Conservation (phyloP, 92 coral and sea anemone genomes). For the Palythoa grandiflora region DNA sequence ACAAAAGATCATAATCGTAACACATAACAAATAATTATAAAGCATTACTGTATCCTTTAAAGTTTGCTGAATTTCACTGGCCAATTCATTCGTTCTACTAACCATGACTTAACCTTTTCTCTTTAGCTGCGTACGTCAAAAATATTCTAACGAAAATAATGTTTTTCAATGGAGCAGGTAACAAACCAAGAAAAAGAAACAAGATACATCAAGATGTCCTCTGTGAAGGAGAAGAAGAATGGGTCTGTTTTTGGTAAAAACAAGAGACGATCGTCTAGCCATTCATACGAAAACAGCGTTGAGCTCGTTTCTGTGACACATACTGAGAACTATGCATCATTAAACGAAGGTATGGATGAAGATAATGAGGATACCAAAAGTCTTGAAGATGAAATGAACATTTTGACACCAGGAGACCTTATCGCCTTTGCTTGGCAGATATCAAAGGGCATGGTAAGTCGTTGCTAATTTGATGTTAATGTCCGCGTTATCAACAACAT, state of each 20-base stretch:
- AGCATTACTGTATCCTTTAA: too few species aligned
- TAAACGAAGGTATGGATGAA: background rate
- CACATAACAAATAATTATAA: too few species aligned
- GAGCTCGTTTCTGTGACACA: conserved; percentile 22
- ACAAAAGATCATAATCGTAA: too few species aligned
- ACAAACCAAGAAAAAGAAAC: conserved; percentile 3
- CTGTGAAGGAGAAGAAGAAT: background rate
- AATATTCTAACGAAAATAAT: background rate
- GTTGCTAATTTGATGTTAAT: too few species aligned
- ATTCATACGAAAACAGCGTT: conserved; percentile 23
- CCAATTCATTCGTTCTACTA: too few species aligned
- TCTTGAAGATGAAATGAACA: conserved; percentile 43
- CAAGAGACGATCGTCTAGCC: background rate
- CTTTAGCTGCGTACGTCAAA: background rate
- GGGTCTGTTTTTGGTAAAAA: background rate
- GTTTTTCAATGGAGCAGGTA: background rate
- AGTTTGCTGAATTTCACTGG: too few species aligned
- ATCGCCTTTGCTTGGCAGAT: conserved; percentile 95
- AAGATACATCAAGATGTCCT: conserved; percentile 25
- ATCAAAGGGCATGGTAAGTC: conserved; percentile 82
- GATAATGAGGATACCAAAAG: background rate
- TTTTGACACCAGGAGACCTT: conserved; percentile 79
- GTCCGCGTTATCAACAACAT: too few species aligned
- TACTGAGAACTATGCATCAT: background rate
- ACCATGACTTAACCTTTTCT: too few species aligned